phyloP scores from a whole-genome alignment of 2,113 vertebrate species.

The Hyla sarda region DNA sequence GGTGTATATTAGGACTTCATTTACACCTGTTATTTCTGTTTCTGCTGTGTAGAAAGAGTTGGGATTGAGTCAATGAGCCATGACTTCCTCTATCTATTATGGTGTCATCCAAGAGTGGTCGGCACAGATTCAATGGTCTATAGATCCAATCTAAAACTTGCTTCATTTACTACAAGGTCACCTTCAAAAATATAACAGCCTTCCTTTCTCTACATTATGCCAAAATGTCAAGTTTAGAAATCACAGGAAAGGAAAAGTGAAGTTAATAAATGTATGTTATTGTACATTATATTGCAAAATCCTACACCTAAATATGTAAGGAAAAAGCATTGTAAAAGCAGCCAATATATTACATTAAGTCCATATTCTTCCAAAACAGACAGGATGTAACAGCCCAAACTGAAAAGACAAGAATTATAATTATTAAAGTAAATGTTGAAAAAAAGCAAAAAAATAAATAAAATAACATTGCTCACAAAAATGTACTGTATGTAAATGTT shows the following conservation, averaged over 20 bases:
- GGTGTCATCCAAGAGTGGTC: constrained; percentile 44
- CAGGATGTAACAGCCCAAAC: no score
- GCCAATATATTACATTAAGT: neutral
- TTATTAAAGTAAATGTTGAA: no score
- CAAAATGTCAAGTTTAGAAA: constrained; percentile 10
- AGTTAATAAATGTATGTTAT: neutral
- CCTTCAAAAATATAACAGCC: constrained; percentile 43
- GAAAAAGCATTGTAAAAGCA: neutral
- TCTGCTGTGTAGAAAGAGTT: constrained; percentile 12
- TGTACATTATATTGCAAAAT: neutral
- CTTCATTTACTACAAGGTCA: constrained; percentile 54
- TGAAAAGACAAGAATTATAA: no score
- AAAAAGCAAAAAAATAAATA: no score
- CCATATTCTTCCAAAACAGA: no score
- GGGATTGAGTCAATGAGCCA: constrained; percentile 45
- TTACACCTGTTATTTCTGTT: constrained; percentile 18
- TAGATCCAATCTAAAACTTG: constrained; percentile 42
- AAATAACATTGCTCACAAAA: no score
- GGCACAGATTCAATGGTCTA: constrained; percentile 52
- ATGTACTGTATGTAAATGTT: neutral
- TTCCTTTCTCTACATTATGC: neutral
- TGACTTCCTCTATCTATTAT: constrained; percentile 47
- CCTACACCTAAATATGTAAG: neutral
- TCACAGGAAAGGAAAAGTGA: neutral
- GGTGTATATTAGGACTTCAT: neutral